These are phyloP conservation scores for Bufo bufo DNA, from an alignment of 2,113 vertebrate species.

Conservation along the genomic window DNA sequence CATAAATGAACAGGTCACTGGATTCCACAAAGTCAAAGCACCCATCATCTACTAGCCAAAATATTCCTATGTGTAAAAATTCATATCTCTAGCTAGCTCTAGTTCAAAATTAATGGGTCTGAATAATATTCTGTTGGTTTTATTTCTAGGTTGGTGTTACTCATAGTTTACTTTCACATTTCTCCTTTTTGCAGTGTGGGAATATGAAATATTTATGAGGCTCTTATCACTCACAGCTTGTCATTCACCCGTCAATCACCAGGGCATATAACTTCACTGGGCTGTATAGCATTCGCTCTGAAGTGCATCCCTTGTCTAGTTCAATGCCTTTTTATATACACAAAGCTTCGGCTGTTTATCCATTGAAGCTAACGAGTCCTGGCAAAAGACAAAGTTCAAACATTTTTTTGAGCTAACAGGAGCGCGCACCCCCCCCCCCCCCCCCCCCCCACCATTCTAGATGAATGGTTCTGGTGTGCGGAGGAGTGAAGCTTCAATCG, in stretches of 20 bases:
- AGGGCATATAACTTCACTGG: neutral
- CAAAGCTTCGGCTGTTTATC: neutral
- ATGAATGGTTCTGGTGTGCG: neutral
- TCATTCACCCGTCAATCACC: slow-evolving; percentile 29
- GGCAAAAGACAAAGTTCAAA: slow-evolving; percentile 23
- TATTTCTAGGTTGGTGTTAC: neutral
- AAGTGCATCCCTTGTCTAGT: neutral
- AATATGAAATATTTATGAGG: slow-evolving; percentile 2
- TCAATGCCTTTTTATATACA: neutral
- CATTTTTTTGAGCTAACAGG: slow-evolving; percentile 8
- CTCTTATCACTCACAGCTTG: neutral
- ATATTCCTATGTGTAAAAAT: neutral
- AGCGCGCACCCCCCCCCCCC: neutral
- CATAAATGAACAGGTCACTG: too few relatives aligned
- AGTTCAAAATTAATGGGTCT: neutral
- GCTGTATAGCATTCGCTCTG: neutral
- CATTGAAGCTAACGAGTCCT: slow-evolving; percentile 29
- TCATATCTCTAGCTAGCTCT: neutral
- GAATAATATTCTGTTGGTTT: neutral
- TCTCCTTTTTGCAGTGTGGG: neutral
- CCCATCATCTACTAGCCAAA: neutral
- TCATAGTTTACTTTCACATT: neutral
- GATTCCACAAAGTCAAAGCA: too few relatives aligned
- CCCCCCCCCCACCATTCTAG: neutral
- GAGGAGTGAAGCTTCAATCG: neutral